Base-by-base conservation (phyloP, 1,140 invertebrate species). In the Caerostris darwini region DNA sequence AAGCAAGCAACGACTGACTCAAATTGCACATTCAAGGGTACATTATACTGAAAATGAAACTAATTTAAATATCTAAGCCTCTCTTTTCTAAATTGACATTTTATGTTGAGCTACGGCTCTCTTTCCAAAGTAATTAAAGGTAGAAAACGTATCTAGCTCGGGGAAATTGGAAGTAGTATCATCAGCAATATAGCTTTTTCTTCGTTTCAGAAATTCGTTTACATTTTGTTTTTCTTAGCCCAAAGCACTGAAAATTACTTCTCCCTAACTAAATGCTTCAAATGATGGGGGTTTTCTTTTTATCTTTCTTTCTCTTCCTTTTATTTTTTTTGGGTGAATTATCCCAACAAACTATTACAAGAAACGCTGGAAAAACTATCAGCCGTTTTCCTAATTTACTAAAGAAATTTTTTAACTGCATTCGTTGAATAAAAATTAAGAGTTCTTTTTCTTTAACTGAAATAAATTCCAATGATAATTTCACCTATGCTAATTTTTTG, bases 21-120 rank as follows among this genome's bases (percentile, higher is more conserved):
- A 82, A 91, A 91, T 82, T 91, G 69, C 69, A 82, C 57, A 82
- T 82, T 91, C 56, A 91, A 91, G 56, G 57, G 82, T 50, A 53
- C 34, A 91, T 91, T 91, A 91, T 81, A 91, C 77, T 82, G 14
- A 82, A 82, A 91, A 91, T 61, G 90, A 91, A 82, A 82, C 90
- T 91, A 91, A 91, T 91, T 91, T 91, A 91, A 91, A 91, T 91
- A 91, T 91, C 90, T 61, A 61, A 64, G 90, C 50, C n/a, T 90
- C 69, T 61, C 71, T 82, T 82, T 89, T 91, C 19, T 59, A 91
- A 91, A 91, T 91, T 82, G 90, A 69, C 71, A 59, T 91, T 91
- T 81, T 91, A 64, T 58, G 88, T 90, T 71, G 50, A 71, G 88
- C 81, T 83, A 83, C 81, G 56, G 17, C 81, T 54, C 34, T 54